Base-by-base conservation (phyloP, 1,140 invertebrate genomes). In the Papilio glaucus region DNA sequence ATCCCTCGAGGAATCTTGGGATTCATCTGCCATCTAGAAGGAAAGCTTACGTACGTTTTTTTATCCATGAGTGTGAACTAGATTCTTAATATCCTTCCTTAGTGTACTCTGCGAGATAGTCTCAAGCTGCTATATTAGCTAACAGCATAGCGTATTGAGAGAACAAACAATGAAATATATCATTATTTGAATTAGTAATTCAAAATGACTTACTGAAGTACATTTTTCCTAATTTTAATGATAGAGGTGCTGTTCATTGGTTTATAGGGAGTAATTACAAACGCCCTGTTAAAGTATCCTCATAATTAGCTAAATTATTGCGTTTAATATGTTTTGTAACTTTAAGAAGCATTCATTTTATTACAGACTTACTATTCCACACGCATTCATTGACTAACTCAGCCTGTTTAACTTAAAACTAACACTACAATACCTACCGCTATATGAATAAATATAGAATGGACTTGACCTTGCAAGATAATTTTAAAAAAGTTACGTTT, bases 351-450 rank as follows among this genome's bases (percentile, higher is more conserved):
- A 57, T 57, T 5, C 21, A 57, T 26, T 57, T 57, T 21, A n/a
- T 49, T n/a, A 21, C 18, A 9, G 18, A 9, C 21, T 24, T 21
- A 45, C 2, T n/a, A 39, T 39, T n/a, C 42, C 37, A n/a, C 49
- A 65, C 37, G 7, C 62, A 12, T 9, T 65, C 62, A 24, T 65
- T 65, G 62, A 65, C 62, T 38, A 65, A 38, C 37, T 65, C 62
- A 65, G 62, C 62, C 62, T 65, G 62, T 65, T 39, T 24, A 65
- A 65, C 33, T 65, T 65, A 65, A 65, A 65, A 3, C 37, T 65
- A 65, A 65, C 37, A 15, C 29, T 65, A 65, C 37, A 65, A 65
- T 39, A 39, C 37, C 38, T 24, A 65, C 1, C 15, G 37, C 62
- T 65, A 65, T 37, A 12, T 65, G 33, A 65, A 65, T 65, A 39